Evolutionary conservation across 2,113 vertebrate species (phyloP).

Genomic region (Myiagra hebetior): DNA sequence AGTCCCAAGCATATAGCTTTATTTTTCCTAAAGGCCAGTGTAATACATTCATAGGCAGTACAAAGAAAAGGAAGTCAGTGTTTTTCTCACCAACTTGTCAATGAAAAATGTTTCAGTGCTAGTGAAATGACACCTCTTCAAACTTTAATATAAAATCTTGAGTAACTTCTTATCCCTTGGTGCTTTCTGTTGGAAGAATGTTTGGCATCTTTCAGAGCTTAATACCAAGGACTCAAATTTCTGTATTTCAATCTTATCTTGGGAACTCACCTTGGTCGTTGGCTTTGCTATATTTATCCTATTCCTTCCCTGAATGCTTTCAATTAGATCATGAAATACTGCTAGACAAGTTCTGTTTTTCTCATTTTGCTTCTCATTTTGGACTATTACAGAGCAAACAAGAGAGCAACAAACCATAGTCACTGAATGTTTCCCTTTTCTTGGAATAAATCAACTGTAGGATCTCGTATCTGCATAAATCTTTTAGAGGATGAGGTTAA

Average conservation of each 20-base stretch:
- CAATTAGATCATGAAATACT: background rate
- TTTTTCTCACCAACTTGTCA: background rate
- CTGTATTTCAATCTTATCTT: background rate
- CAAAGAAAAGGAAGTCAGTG: background rate
- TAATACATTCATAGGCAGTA: background rate
- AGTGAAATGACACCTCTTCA: constrained; percentile 31
- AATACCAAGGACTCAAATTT: constrained; percentile 11
- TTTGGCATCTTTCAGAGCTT: constrained; percentile 15
- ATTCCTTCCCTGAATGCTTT: background rate
- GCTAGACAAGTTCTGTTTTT: background rate
- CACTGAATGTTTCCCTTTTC: background rate
- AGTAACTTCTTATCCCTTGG: constrained; percentile 25
- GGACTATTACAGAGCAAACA: background rate
- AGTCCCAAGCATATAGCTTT: background rate
- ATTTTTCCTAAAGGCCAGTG: background rate
- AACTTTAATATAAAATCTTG: constrained; percentile 45
- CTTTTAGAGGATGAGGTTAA: background rate
- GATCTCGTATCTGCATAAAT: background rate
- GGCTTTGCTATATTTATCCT: constrained; percentile 1
- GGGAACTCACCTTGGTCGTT: background rate
- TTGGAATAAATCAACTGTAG: background rate
- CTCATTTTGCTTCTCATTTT: background rate
- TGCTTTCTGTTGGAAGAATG: background rate
- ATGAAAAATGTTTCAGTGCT: constrained; percentile 25
- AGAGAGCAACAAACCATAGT: background rate